phyloP scores from a whole-genome alignment of 2,888 invertebrate species.

The Julus scanicus region DNA sequence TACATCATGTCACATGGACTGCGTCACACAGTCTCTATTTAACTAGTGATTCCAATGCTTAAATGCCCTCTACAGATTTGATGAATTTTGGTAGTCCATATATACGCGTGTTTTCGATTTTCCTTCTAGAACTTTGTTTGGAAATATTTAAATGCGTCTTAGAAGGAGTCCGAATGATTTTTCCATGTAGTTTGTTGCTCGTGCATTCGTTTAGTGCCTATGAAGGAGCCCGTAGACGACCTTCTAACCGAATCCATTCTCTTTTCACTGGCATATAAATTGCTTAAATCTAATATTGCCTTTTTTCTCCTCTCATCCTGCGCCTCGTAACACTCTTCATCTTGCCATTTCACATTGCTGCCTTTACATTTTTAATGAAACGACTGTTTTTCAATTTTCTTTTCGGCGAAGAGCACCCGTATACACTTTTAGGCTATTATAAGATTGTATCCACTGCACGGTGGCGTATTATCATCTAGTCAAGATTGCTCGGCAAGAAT shows the following conservation, averaged over 20 bases:
- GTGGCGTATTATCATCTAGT: slow-evolving; percentile 24
- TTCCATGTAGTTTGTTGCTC: slow-evolving; percentile 43
- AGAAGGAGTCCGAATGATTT: not conserved
- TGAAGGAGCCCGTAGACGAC: slow-evolving; percentile 23
- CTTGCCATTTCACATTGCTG: slow-evolving; percentile 52
- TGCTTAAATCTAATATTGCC: slow-evolving; percentile 53
- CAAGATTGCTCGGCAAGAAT: slow-evolving; percentile 39
- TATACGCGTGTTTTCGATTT: not conserved
- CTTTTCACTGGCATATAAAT: slow-evolving; percentile 50
- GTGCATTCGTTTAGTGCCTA: slow-evolving; percentile 17
- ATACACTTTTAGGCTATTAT: slow-evolving; percentile 36
- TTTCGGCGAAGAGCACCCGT: slow-evolving; percentile 43
- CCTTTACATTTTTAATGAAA: slow-evolving; percentile 56
- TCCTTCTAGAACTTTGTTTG: not conserved
- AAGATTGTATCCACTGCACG: slow-evolving; percentile 13
- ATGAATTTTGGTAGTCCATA: not conserved
- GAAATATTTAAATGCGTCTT: not conserved
- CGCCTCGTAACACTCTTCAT: slow-evolving; percentile 48
- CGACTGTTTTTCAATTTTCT: slow-evolving; percentile 55
- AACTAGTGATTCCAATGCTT: not conserved
- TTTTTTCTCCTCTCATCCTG: slow-evolving; percentile 43
- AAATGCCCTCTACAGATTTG: not conserved
- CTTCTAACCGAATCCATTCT: slow-evolving; percentile 53
- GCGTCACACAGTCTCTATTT: too few species aligned
- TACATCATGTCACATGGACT: too few species aligned